Conservation (phyloP, 23 tunicate genomes). For the Trididemnum nubilum region DNA sequence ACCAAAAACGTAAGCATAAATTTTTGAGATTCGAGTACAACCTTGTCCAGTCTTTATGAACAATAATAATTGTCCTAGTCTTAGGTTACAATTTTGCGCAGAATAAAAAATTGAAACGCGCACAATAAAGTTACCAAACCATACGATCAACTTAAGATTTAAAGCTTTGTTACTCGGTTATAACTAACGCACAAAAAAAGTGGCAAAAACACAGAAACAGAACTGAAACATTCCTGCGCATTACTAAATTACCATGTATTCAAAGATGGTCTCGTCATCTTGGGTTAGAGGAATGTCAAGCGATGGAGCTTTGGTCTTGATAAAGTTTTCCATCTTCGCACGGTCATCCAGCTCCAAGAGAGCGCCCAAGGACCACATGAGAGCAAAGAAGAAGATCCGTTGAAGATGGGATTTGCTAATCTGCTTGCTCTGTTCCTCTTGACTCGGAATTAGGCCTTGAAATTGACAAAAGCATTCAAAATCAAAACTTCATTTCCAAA, state of each 20-base stretch:
- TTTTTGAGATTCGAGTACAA: too few relatives aligned
- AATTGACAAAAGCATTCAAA: neutral
- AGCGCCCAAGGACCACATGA: slow-evolving; percentile 99
- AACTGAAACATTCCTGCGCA: too few relatives aligned
- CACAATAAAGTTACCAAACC: too few relatives aligned
- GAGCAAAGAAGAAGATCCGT: slow-evolving; percentile 84
- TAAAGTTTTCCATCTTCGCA: slow-evolving; percentile 87
- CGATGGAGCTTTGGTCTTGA: slow-evolving; percentile 48
- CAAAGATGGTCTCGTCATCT: slow-evolving; percentile 97
- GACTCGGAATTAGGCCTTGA: slow-evolving; percentile 87
- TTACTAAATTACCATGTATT: slow-evolving; percentile 66
- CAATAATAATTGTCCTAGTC: too few relatives aligned
- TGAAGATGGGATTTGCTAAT: slow-evolving; percentile 61
- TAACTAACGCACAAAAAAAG: too few relatives aligned
- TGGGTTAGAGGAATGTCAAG: slow-evolving; percentile 68
- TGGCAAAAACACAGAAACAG: too few relatives aligned
- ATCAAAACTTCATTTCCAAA: neutral
- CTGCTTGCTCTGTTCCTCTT: slow-evolving; percentile 71
- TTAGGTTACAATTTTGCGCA: too few relatives aligned
- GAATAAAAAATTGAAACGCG: too few relatives aligned
- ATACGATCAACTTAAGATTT: too few relatives aligned
- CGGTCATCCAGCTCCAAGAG: slow-evolving; percentile 96
- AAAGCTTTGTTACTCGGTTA: too few relatives aligned
- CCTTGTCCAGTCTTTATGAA: too few relatives aligned
- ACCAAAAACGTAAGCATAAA: too few relatives aligned